Conservation (phyloP, 2,888 invertebrate species). For the Diogma glabrata region DNA sequence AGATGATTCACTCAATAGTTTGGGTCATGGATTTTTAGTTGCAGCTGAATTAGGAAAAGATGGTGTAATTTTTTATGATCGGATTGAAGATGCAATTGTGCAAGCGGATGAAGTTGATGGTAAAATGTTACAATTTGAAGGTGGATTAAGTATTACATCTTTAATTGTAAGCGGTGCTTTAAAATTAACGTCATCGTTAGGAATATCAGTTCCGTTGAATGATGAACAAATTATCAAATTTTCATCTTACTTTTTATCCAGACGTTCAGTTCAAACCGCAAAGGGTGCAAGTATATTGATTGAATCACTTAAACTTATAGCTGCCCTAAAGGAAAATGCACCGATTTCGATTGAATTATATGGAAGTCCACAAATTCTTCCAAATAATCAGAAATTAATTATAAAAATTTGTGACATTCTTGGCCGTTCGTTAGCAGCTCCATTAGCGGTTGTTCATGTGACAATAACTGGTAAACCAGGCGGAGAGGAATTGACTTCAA, state of each 20-base stretch:
- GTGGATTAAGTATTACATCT: conserved; percentile 70
- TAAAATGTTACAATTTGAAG: conserved; percentile 81
- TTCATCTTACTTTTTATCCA: conserved; percentile 76
- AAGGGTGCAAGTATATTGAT: conserved; percentile 74
- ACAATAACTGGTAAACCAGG: conserved; percentile 38
- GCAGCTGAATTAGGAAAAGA: conserved; percentile 61
- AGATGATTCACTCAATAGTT: conserved; percentile 69
- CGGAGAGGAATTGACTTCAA: conserved; percentile 44
- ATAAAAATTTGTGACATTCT: conserved; percentile 64
- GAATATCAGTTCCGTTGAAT: conserved; percentile 56
- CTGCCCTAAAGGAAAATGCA: conserved; percentile 57
- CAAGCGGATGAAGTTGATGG: conserved; percentile 94
- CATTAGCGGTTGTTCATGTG: conserved; percentile 27
- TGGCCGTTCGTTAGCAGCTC: conserved; percentile 49
- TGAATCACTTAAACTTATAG: conserved; percentile 60
- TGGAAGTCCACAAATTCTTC: conserved; percentile 64
- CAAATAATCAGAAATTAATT: conserved; percentile 58
- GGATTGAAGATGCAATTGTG: conserved; percentile 83
- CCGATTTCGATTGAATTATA: conserved; percentile 75
- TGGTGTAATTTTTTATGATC: conserved; percentile 53
- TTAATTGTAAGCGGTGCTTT: conserved; percentile 46
- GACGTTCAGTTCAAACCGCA: conserved; percentile 77
- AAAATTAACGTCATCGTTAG: conserved; percentile 45
- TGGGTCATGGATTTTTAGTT: conserved; percentile 74
- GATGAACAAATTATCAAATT: conserved; percentile 78